A percentile compares a stretch with the other conserved stretches of the same genome.
These are phyloP conservation scores for Machaerirhynchus nigripectus DNA, from an alignment of 2,113 vertebrate genomes.

Conservation along the genomic window DNA sequence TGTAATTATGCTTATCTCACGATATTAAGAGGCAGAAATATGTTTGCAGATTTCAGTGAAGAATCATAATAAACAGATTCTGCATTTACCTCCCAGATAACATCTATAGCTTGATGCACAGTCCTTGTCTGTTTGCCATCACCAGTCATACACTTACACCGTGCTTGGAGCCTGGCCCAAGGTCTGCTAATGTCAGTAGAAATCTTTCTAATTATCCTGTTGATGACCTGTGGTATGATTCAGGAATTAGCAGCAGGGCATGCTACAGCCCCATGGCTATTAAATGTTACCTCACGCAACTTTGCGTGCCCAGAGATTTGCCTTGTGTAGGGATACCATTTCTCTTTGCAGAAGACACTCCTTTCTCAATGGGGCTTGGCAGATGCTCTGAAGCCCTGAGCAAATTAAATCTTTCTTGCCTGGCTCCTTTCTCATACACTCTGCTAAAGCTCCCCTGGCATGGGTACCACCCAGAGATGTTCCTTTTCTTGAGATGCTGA, in stretches of 20 bases:
- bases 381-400: neutral
- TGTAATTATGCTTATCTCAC: constrained; percentile 42
- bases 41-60: neutral
- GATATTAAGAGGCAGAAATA: neutral
- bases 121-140: neutral
- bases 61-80: neutral
- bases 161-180: neutral
- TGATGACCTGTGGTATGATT: neutral
- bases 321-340: neutral
- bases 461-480: neutral
- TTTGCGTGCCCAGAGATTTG: neutral
- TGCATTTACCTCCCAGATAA: neutral
- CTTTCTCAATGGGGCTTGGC: neutral
- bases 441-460: neutral
- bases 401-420: neutral
- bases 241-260: neutral
- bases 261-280: neutral
- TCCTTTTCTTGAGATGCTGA: neutral
- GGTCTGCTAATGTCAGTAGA: neutral
- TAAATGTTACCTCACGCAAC: neutral
- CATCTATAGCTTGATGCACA: neutral
- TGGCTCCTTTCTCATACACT: neutral
- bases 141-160: neutral
- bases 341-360: neutral
- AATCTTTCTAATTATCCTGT: neutral